Percentiles rank a stretch among this genome's conserved stretches.
Evolutionary conservation across 2,797 vertebrate genomes (phyloP).

Genomic region (Gobionotothen gibberifrons): DNA sequence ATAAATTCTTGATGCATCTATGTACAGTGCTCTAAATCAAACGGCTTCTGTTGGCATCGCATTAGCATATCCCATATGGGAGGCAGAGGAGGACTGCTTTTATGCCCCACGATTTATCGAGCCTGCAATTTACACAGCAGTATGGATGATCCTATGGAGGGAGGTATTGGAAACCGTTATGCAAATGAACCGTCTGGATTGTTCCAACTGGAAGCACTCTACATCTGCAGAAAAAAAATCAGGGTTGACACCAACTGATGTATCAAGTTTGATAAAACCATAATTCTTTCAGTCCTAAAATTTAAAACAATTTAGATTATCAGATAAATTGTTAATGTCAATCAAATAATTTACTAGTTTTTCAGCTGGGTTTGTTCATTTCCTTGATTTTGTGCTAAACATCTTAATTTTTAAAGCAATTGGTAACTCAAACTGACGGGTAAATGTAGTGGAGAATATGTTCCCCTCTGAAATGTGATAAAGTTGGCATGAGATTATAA

Average conservation of each 20-base stretch:
- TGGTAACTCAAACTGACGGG: no score
- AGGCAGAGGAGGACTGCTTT: slow-evolving; percentile 52
- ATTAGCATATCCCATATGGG: slow-evolving; percentile 44
- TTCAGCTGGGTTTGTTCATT: no score
- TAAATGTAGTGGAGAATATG: no score
- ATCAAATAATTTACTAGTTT: no score
- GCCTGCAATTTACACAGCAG: slow-evolving; percentile 61
- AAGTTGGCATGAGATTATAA: no score
- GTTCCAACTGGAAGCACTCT: slow-evolving; percentile 21
- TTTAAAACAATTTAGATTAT: no score
- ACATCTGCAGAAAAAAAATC: not conserved
- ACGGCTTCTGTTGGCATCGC: slow-evolving; percentile 52
- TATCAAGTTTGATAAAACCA: not conserved
- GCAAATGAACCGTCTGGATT: slow-evolving; percentile 63
- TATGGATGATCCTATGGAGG: slow-evolving; percentile 44
- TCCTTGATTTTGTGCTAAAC: no score
- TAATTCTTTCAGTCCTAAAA: no score
- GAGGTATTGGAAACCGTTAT: slow-evolving; percentile 49
- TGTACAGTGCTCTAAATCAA: slow-evolving; percentile 76
- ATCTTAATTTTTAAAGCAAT: no score
- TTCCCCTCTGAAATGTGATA: no score
- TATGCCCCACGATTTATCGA: slow-evolving; percentile 68
- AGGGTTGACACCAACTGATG: not conserved
- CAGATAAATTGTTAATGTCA: no score
- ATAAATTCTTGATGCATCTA: slow-evolving; percentile 80